Evolutionary conservation across 23 tunicate species (phyloP).

Genomic region (Styela plicata): DNA sequence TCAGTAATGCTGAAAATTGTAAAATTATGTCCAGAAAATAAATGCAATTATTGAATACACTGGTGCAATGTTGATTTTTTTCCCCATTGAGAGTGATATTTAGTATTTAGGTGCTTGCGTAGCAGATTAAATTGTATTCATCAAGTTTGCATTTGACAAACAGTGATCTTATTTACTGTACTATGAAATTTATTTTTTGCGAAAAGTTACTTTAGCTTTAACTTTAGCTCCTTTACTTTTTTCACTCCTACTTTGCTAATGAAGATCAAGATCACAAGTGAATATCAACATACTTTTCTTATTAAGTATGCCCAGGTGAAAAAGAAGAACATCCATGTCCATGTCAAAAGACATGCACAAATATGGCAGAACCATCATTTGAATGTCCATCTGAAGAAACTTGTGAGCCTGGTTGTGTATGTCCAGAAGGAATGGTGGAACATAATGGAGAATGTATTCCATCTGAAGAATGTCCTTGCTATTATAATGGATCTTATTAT

Average conservation of each 20-base stretch:
- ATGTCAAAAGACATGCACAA: conserved; percentile 75
- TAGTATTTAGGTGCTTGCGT: no score
- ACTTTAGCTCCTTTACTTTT: neutral
- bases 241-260: neutral
- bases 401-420: conserved; percentile 49
- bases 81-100: no score
- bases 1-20: no score
- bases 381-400: conserved; percentile 3
- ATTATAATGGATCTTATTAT: conserved; percentile 51
- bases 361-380: conserved; percentile 43
- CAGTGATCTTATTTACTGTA: no score
- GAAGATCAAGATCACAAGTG: neutral
- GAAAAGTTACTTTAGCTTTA: neutral
- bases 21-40: no score
- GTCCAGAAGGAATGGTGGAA: conserved; percentile 75
- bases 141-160: no score
- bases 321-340: conserved; percentile 79
- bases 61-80: no score
- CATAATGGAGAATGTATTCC: conserved; percentile 76
- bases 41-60: no score
- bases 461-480: conserved; percentile 67
- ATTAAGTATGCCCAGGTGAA: conserved; percentile 51
- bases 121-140: no score
- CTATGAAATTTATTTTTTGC: no score
- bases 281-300: neutral